phyloP scores from a whole-genome alignment of 2,113 vertebrate species.

The Actinemys pallida region DNA sequence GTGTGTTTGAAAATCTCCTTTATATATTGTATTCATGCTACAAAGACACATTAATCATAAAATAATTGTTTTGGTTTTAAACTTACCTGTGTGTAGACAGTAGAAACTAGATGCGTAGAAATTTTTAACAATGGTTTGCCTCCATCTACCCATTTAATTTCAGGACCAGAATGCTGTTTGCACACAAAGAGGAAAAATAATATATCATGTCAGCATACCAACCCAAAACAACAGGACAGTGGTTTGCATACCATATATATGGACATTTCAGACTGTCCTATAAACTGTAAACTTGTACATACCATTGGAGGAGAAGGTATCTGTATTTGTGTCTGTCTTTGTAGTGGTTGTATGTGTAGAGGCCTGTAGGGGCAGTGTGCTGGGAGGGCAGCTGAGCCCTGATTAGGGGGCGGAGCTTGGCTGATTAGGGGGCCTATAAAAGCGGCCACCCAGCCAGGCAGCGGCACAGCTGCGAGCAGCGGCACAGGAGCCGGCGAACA shows the following conservation, averaged over 20 bases:
- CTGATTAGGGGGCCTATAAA: too few species aligned
- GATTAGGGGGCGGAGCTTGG: too few species aligned
- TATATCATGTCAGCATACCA: not conserved
- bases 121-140: constrained; percentile 93
- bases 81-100: constrained; percentile 95
- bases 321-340: too few species aligned
- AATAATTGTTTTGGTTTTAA: not conserved
- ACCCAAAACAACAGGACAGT: not conserved
- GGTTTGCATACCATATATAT: not conserved
- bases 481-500: too few species aligned
- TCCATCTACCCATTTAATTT: constrained; percentile 99
- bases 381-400: too few species aligned
- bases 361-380: too few species aligned
- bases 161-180: constrained; percentile 90
- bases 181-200: constrained; percentile 26
- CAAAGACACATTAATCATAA: not conserved
- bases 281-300: not conserved
- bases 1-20: not conserved
- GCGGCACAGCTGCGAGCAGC: too few species aligned
- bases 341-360: too few species aligned
- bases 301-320: not conserved
- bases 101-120: constrained; percentile 95
- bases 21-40: not conserved
- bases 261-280: not conserved
- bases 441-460: too few species aligned